These are phyloP conservation scores for Epirrhoe tristata DNA, from an alignment of 2,888 invertebrate genomes.

Conservation along the genomic window DNA sequence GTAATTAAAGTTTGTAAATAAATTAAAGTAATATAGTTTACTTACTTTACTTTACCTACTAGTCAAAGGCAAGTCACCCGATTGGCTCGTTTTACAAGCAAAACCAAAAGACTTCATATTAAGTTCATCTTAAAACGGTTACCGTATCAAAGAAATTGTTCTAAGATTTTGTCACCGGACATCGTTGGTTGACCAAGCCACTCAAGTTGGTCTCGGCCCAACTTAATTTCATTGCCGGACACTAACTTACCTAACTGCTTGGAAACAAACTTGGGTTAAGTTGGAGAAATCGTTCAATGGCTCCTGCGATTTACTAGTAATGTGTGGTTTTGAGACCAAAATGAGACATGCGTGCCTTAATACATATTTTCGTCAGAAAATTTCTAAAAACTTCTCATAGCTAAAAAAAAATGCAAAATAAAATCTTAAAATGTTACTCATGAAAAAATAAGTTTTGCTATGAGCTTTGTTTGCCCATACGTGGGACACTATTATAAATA, in stretches of 20 bases:
- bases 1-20: too few species aligned
- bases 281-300: slow-evolving; percentile 31
- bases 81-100: too few species aligned
- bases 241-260: slow-evolving; percentile 37
- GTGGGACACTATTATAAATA: too few species aligned
- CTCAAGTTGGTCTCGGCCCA: slow-evolving; percentile 42
- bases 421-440: too few species aligned
- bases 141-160: background rate
- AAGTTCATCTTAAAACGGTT: background rate
- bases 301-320: slow-evolving; percentile 24
- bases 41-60: too few species aligned
- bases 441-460: too few species aligned
- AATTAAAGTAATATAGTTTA: too few species aligned
- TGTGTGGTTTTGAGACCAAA: slow-evolving; percentile 4
- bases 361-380: background rate
- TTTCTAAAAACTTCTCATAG: background rate
- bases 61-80: background rate
- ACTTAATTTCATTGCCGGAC: slow-evolving; percentile 46
- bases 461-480: too few species aligned
- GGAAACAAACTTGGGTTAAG: slow-evolving; percentile 37
- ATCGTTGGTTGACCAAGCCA: slow-evolving; percentile 45
- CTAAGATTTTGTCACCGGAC: slow-evolving; percentile 46
- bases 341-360: background rate
- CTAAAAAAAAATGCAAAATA: background rate
- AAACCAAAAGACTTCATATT: background rate